Percentiles rank a stretch among this genome's conserved stretches.
Conservation (phyloP, 2,113 vertebrate genomes). For the Otis tarda region DNA sequence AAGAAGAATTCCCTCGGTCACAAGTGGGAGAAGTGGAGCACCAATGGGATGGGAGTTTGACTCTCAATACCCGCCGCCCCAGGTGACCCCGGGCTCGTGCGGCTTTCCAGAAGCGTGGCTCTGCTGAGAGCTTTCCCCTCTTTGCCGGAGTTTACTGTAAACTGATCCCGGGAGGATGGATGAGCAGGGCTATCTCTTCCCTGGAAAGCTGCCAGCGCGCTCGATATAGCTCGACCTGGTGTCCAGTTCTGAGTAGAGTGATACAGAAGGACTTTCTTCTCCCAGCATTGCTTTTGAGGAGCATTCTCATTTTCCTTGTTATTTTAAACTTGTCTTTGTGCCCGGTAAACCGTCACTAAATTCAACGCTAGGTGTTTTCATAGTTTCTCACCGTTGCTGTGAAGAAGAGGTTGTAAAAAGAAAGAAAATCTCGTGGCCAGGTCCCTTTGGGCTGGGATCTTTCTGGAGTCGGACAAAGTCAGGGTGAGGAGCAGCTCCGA, state of each 20-base stretch:
- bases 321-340: neutral
- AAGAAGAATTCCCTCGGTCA: neutral
- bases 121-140: neutral
- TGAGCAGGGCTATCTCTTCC: slow-evolving; percentile 3
- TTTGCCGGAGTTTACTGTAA: neutral
- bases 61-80: too few species aligned
- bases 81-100: accelerated
- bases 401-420: neutral
- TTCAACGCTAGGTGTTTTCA: neutral
- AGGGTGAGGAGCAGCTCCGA: neutral
- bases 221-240: slow-evolving; percentile 12
- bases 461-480: accelerated
- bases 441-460: neutral
- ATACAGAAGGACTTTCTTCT: neutral
- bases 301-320: neutral
- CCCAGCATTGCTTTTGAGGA: neutral
- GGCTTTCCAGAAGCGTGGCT: neutral
- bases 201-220: neutral
- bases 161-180: slow-evolving; percentile 15
- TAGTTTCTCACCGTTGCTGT: neutral
- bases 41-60: neutral
- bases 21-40: neutral
- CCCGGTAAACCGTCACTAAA: neutral
- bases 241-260: neutral
- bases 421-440: neutral